Conservation (phyloP, 1,140 invertebrate genomes). For the Teleogryllus occipitalis region DNA sequence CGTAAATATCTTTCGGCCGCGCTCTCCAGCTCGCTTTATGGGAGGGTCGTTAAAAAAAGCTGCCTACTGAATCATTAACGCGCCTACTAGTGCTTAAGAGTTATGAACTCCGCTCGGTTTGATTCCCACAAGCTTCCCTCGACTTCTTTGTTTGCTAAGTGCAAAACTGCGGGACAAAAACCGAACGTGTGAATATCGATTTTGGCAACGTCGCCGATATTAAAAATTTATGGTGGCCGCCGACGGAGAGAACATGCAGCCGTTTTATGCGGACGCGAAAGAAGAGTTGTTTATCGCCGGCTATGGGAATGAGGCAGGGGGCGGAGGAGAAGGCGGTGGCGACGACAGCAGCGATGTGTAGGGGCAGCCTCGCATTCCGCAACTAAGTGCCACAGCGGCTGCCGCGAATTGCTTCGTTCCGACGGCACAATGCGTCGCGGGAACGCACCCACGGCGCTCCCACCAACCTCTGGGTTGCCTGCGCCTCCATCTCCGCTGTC, state of each 20-base stretch:
- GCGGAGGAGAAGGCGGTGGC: too few species aligned
- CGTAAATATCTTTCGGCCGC: not conserved
- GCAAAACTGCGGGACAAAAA: not conserved
- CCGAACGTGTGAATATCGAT: not conserved
- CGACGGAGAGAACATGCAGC: not conserved
- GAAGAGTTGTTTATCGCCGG: not conserved
- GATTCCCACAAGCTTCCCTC: not conserved
- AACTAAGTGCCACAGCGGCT: too few species aligned
- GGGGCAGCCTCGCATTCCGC: too few species aligned
- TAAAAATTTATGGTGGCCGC: not conserved
- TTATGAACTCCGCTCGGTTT: not conserved
- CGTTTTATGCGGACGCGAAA: not conserved
- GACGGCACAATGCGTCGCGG: too few species aligned
- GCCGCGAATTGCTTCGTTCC: too few species aligned
- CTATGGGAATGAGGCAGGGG: not conserved
- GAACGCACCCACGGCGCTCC: too few species aligned
- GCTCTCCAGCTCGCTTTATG: not conserved
- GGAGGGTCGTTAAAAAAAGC: not conserved
- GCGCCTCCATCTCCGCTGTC: too few species aligned
- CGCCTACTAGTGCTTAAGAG: not conserved
- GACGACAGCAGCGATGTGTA: too few species aligned
- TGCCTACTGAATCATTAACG: not conserved
- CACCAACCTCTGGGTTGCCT: too few species aligned
- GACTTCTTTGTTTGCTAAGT: not conserved
- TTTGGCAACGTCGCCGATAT: not conserved